Conservation (phyloP, 2,888 invertebrate species). For the Lasioglossum villosulum region DNA sequence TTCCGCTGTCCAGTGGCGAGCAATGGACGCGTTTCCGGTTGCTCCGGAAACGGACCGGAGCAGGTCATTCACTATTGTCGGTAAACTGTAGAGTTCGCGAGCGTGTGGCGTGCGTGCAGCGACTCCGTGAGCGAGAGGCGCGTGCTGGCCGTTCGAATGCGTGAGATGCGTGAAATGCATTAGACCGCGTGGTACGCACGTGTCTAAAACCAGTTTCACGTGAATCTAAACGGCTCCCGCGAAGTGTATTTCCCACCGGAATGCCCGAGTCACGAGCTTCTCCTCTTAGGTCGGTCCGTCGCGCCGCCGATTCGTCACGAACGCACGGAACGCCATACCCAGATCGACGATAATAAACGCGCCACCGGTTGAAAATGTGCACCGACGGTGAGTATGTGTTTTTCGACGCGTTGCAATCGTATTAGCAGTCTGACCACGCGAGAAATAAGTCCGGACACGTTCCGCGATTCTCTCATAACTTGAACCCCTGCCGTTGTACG, state of each 20-base stretch:
- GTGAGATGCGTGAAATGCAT: slow-evolving; percentile 67
- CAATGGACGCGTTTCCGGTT: slow-evolving; percentile 10
- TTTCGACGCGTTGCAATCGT: background rate
- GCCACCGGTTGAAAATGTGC: background rate
- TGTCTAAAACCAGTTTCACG: slow-evolving; percentile 74
- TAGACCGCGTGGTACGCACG: slow-evolving; percentile 74
- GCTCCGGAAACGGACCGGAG: slow-evolving; percentile 40
- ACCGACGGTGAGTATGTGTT: background rate
- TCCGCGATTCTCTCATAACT: background rate
- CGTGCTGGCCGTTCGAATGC: slow-evolving; percentile 63
- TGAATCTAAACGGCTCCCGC: slow-evolving; percentile 57
- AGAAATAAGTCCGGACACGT: slow-evolving; percentile 12
- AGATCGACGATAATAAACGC: slow-evolving; percentile 29
- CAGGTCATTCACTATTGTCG: slow-evolving; percentile 44
- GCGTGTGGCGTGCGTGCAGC: slow-evolving; percentile 2
- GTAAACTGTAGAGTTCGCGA: slow-evolving; percentile 30
- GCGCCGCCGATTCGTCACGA: slow-evolving; percentile 7
- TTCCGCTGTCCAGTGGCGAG: background rate
- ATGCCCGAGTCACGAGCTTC: background rate
- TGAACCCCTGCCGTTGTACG: background rate
- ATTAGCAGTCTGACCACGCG: slow-evolving; percentile 4
- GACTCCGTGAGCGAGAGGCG: slow-evolving; percentile 45
- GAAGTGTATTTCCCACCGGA: slow-evolving; percentile 30
- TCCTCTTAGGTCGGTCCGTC: background rate
- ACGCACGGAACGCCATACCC: background rate